A percentile compares a stretch with the other conserved stretches of the same genome.
Conservation (phyloP, 2,888 invertebrate genomes). For the Scaptomyza flava region DNA sequence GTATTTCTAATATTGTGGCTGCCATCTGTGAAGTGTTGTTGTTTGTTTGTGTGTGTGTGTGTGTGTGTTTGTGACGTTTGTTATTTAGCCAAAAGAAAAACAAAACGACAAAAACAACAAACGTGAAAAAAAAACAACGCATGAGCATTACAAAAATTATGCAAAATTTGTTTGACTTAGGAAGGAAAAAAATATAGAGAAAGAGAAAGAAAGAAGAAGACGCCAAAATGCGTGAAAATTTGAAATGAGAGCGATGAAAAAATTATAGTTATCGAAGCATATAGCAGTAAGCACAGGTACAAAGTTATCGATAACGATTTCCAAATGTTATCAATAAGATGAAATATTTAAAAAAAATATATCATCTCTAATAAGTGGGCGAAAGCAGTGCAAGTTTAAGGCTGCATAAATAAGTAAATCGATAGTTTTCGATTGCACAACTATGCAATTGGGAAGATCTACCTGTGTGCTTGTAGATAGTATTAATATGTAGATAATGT, state of each 20-base stretch:
- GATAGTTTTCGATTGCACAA: slow-evolving; percentile 9
- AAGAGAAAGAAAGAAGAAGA: slow-evolving; percentile 1
- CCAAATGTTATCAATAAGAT: background rate
- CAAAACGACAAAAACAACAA: slow-evolving; percentile 40
- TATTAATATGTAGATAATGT: slow-evolving; percentile 2
- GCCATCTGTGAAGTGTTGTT: slow-evolving; percentile 27
- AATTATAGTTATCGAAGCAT: background rate
- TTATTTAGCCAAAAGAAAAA: slow-evolving; percentile 28
- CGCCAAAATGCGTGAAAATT: background rate
- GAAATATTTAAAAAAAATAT: background rate
- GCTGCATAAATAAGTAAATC: slow-evolving; percentile 6
- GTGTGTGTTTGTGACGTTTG: slow-evolving; percentile 20
- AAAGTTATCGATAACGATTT: background rate
- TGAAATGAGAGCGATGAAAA: background rate
- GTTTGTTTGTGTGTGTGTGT: slow-evolving; percentile 20
- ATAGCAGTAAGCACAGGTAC: background rate
- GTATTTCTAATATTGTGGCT: slow-evolving; percentile 45
- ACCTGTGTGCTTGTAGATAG: slow-evolving; percentile 7
- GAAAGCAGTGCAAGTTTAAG: background rate
- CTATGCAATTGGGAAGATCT: slow-evolving; percentile 1
- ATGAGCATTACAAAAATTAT: slow-evolving; percentile 30
- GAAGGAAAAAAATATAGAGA: background rate
- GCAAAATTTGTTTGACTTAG: slow-evolving; percentile 9
- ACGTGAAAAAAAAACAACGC: slow-evolving; percentile 21
- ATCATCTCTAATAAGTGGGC: background rate